phyloP scores from a whole-genome alignment of 2,888 invertebrate genomes.

The Acanthosoma haemorrhoidale region DNA sequence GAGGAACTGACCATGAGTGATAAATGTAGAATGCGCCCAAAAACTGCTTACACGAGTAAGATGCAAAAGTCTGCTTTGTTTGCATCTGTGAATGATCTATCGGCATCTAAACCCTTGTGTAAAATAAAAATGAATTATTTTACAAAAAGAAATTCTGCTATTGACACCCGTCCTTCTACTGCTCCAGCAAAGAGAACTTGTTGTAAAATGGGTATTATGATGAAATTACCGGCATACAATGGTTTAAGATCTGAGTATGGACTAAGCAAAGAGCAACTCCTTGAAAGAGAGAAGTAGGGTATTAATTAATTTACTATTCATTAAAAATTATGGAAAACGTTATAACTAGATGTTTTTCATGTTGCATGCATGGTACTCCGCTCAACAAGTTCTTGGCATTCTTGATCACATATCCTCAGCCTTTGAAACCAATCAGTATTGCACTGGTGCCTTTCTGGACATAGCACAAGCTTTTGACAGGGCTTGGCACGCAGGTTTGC shows the following conservation, averaged over 20 bases:
- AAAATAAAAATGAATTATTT: not conserved
- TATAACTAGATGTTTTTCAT: not conserved
- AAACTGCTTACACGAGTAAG: not conserved
- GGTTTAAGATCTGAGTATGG: constrained; percentile 43
- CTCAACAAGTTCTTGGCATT: too few species aligned
- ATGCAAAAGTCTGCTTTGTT: not conserved
- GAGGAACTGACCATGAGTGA: constrained; percentile 15
- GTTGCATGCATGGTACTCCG: too few species aligned
- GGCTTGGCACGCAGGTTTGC: too few species aligned
- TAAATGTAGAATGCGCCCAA: constrained; percentile 20
- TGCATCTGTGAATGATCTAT: not conserved
- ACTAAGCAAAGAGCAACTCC: constrained; percentile 42
- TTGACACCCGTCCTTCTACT: constrained; percentile 30
- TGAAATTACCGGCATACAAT: constrained; percentile 41
- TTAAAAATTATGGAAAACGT: not conserved
- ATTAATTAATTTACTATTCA: not conserved
- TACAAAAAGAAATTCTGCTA: not conserved
- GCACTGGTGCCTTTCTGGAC: too few species aligned
- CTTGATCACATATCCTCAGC: too few species aligned
- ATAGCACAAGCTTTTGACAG: too few species aligned
- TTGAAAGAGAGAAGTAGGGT: constrained; percentile 42
- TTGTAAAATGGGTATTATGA: constrained; percentile 25
- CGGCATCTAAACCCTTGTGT: not conserved
- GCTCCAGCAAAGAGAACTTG: constrained; percentile 34
- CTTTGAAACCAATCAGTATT: too few species aligned